Base-by-base conservation (phyloP, 2,113 vertebrate genomes). In the Crocuta crocuta region DNA sequence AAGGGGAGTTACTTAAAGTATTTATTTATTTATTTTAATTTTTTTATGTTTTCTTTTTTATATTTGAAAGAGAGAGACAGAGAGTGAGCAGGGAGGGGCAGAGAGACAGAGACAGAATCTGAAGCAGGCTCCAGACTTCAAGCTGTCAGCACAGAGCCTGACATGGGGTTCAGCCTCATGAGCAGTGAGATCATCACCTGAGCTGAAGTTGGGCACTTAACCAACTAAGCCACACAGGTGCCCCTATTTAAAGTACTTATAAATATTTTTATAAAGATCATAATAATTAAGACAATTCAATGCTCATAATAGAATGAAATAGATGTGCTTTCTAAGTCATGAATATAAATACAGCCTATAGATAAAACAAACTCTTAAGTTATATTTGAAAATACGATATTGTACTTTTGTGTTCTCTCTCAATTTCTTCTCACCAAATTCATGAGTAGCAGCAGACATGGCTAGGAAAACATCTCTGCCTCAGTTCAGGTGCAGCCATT, bases 361-460 rank as follows among this genome's bases (percentile, higher is more conserved):
- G 85, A 83, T 45, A 48, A 93, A 86, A 63, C 7, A n/a, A 65
- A 58, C 24, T 79, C 13, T 5, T 89, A 48, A 81, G 48, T 70
- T 45, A 70, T n/a, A 33, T 87, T 97, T 96, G 43, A 5, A 87
- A 82, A 94, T 43, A 73, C n/a, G 55, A 70, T 11, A 31, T n/a
- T 85, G 4, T 24, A 73, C 10, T 31, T 89, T 35, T 94, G 10
- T 39, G 7, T 43, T 73, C 10, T 61, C 17, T 93, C 21, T 82
- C 7, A 10, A 13, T 91, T 94, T 84, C 21, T 73, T 91, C 31
- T 79, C 50, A 61, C 10, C 23, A 35, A 58, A 58, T 78, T 12
- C 10, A 58, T 23, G 61, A 70, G 26, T 88, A 76, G 16, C 26
- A 89, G 28, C 31, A 65, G n/a, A 16, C 63, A 2, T 19, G 5